phyloP scores from a whole-genome alignment of 1,140 invertebrate genomes.

The Magallana angulata region DNA sequence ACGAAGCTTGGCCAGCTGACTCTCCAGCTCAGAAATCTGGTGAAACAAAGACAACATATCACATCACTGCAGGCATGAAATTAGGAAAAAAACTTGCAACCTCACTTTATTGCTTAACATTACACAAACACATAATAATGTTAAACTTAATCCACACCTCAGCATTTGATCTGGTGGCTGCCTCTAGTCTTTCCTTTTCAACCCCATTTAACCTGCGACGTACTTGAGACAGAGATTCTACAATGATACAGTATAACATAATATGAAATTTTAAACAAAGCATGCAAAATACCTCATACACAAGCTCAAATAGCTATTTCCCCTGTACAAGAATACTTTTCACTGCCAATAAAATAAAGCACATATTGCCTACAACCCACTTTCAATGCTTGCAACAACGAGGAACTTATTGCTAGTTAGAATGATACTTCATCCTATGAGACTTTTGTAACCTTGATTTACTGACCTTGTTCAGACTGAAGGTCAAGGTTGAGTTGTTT shows the following conservation, averaged over 20 bases:
- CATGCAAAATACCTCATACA: too few species aligned
- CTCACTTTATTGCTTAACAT: not conserved
- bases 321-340: too few species aligned
- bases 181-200: constrained; percentile 72
- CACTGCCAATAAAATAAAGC: too few species aligned
- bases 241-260: constrained; percentile 35
- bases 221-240: constrained; percentile 67
- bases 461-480: constrained; percentile 69
- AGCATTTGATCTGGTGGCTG: constrained; percentile 64
- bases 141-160: constrained; percentile 62
- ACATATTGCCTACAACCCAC: too few species aligned
- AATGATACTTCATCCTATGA: too few species aligned
- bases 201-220: constrained; percentile 67
- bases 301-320: too few species aligned
- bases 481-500: constrained; percentile 68
- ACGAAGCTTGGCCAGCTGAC: constrained; percentile 64
- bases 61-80: not conserved
- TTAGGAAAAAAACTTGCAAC: not conserved
- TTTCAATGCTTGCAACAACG: too few species aligned
- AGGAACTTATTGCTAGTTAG: too few species aligned
- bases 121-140: not conserved
- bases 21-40: constrained; percentile 67
- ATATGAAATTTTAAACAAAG: not conserved
- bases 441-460: not conserved
- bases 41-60: not conserved